Base-by-base conservation (phyloP, 1,140 invertebrate genomes). In the Aphis gossypii region DNA sequence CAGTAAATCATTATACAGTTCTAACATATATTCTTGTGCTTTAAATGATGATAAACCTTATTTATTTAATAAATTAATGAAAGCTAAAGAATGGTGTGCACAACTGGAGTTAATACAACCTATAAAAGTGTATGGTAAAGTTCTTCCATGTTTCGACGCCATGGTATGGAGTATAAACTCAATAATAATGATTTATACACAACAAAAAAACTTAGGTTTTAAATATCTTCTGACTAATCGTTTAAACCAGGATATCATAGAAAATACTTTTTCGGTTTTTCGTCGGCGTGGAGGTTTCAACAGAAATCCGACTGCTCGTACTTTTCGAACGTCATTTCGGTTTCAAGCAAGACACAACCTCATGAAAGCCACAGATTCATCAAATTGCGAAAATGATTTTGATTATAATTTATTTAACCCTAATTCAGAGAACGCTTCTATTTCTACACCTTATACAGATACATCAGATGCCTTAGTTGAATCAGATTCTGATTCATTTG, bases 331-430 rank as follows among this genome's bases (percentile, higher is more conserved):
- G 1, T 35, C 35, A 35, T 90, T 90, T 90, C 30, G 54, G 23
- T 56, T 90, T 23, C 89, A 68, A 60, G 89, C 89, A 41, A 90
- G 25, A 60, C 89, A 90, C 21, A 90, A 90, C 30, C 44, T 90
- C 18, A 90, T 90, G 89, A 90, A 56, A 30, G 11, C 48, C 7
- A 46, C 41, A 30, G 83, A 84, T 9, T 44, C 23, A 44, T 35
- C 76, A 82, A 82, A 82, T 35, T 89, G 48, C 54, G 48, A 89
- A 48, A 35, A n/a, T 48, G 87, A 89, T 89, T 35, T 35, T 89
- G 87, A 89, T n/a, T 48, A 21, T 35, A 89, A 89, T 54, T 35
- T 89, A 48, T 54, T 89, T n/a, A n/a, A 82, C 14, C 30, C 60
- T 54, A 23, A 23, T 54, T 54, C 83, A n/a, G 30, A 68, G 30